A percentile compares a stretch with the other conserved stretches of the same genome.
phyloP scores from a whole-genome alignment of 2,797 vertebrate genomes.

The Arremon brunneinucha region DNA sequence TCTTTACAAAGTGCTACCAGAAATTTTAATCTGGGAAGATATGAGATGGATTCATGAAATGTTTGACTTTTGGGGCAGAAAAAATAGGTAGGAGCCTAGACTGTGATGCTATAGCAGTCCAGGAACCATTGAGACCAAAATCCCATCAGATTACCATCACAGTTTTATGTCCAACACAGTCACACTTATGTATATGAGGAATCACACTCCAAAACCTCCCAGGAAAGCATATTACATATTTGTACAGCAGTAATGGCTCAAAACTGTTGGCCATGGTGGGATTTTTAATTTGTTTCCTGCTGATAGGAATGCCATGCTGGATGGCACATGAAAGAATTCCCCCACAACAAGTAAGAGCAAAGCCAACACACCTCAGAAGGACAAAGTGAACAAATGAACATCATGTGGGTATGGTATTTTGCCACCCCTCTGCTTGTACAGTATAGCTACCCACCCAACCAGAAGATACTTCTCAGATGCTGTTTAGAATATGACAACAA shows the following conservation, averaged over 20 bases:
- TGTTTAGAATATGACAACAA: constrained; percentile 10
- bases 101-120: not conserved
- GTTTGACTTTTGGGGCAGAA: not conserved
- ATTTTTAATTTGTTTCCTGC: not conserved
- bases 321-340: not conserved
- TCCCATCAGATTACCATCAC: not conserved
- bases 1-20: not conserved
- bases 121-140: not conserved
- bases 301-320: not conserved
- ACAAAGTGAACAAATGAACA: not conserved
- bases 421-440: not conserved
- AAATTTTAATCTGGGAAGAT: not conserved
- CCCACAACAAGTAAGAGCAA: not conserved
- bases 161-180: not conserved
- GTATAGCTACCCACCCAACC: not conserved
- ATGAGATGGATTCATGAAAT: not conserved
- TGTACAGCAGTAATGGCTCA: not conserved
- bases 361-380: not conserved
- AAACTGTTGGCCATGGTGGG: fast-evolving
- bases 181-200: not conserved
- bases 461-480: not conserved
- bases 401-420: not conserved
- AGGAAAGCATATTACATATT: not conserved
- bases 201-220: not conserved
- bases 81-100: not conserved